A percentile compares a stretch with the other conserved stretches of the same genome.
Evolutionary conservation across 2,113 vertebrate species (phyloP).

Genomic region (Gallinago paraguaiae): DNA sequence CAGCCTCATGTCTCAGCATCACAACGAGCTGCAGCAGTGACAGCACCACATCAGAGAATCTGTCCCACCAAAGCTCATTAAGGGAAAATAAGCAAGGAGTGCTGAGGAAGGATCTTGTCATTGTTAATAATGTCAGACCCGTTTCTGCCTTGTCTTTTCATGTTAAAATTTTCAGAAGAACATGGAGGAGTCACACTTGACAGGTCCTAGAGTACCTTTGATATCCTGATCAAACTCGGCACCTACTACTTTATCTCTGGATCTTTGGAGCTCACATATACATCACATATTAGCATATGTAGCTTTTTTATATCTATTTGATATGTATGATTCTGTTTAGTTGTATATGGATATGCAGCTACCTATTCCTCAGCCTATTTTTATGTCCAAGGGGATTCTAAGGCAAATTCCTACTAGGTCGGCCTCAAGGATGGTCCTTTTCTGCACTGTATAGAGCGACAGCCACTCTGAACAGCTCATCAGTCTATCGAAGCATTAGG

Average conservation of each 20-base stretch:
- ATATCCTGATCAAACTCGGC: conserved; percentile 38
- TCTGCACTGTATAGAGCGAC: not conserved
- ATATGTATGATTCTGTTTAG: conserved; percentile 10
- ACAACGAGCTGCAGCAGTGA: not conserved
- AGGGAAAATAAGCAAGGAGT: conserved; percentile 4
- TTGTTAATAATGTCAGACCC: conserved; percentile 20
- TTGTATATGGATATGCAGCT: not conserved
- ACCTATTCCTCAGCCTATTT: not conserved
- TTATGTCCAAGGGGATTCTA: not conserved
- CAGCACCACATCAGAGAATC: not conserved
- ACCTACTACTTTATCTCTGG: not conserved
- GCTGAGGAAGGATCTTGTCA: conserved; percentile 27
- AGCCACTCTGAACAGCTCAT: not conserved
- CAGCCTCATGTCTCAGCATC: not conserved
- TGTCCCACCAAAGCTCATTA: conserved; percentile 53
- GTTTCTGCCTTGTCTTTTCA: conserved; percentile 42
- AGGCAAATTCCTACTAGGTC: not conserved
- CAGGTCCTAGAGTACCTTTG: conserved; percentile 26
- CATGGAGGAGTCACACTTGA: not conserved
- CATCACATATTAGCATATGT: not conserved
- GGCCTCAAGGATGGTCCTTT: not conserved
- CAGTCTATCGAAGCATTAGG: not conserved
- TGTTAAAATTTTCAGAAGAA: conserved; percentile 31
- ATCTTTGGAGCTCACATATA: not conserved
- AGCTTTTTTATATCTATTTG: not conserved